Base-by-base conservation (phyloP, 1,140 invertebrate genomes). In the Coboldia fuscipes region DNA sequence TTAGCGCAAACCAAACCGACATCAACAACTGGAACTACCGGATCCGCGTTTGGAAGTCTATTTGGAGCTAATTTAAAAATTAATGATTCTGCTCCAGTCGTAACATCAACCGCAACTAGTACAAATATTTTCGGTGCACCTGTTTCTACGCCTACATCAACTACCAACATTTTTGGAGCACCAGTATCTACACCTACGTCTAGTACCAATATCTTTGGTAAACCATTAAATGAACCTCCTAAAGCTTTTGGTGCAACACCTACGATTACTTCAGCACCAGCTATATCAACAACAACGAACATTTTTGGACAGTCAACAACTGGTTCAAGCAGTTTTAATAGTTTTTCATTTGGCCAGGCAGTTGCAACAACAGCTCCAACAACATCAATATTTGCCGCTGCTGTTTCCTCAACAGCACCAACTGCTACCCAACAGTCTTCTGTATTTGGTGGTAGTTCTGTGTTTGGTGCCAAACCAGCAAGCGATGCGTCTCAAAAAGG, bases 251-350 rank as follows among this genome's bases (percentile, higher is more conserved):
- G 28, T 8, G 6, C 6, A 30, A 6, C 9, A 15, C 5, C 7
- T 7, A 30, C 28, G 13, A 30, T 7, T 30, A 29, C 7, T 29
- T 13, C 31, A 7, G 4, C 18, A n/a, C 4, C 7, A 7, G 7
- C 6, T 17, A 13, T 23, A 7, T 15, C 23, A 27, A 22, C 5
- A 14, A 21, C 33, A 23, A 24, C 23, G n/a, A 30, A 24, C 18
- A 36, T 36, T 31, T 39, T 39, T 31, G 27, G 26, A 16, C 21
- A 37, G 14, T 28, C 24, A 4, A 24, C 15, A 4, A 14, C 34
- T 18, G 14, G 4, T 4, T 13, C 30, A 20, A 32, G 15, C n/a
- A 19, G 12, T 32, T 8, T 12, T 17, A 3, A 9, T 12, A 18
- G 19, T 17, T 3, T 18, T 12, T 17, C 18, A 4, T 32, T 32